These are phyloP conservation scores for Fregata magnificens DNA, from an alignment of 2,113 vertebrate genomes.

Conservation along the genomic window DNA sequence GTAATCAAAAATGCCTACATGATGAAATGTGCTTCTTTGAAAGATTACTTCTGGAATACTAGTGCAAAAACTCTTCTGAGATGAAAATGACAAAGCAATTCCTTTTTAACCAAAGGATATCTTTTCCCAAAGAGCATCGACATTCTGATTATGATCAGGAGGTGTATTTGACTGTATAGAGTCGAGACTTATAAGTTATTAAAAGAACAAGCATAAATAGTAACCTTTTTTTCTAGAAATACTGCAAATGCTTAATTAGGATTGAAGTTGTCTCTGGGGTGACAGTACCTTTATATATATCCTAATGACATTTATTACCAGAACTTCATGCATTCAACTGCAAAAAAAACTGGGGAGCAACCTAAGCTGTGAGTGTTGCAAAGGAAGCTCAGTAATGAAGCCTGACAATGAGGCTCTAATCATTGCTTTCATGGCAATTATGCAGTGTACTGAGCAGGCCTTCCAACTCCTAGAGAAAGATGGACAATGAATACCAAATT, in stretches of 20 bases:
- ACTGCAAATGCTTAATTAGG: not conserved
- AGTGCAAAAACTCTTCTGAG: slow-evolving; percentile 50
- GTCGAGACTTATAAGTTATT: slow-evolving; percentile 29
- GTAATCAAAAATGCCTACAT: slow-evolving; percentile 17
- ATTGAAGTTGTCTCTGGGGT: not conserved
- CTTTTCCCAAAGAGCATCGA: not conserved
- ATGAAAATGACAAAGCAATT: not conserved
- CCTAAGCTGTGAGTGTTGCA: not conserved
- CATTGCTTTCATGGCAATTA: slow-evolving; percentile 54
- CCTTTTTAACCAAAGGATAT: slow-evolving; percentile 38
- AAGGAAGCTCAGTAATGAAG: slow-evolving; percentile 14
- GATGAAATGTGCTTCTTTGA: slow-evolving; percentile 45
- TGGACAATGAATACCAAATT: slow-evolving; percentile 60
- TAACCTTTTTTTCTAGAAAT: not conserved
- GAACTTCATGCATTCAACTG: not conserved
- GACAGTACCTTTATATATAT: not conserved
- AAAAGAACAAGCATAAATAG: not conserved
- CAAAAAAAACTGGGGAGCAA: not conserved
- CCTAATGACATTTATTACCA: not conserved
- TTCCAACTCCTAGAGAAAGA: slow-evolving; percentile 38
- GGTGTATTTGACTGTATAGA: slow-evolving; percentile 14
- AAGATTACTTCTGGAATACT: slow-evolving; percentile 45
- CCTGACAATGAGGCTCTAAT: slow-evolving; percentile 14
- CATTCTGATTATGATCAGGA: slow-evolving; percentile 26
- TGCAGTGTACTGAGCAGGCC: not conserved